Evolutionary conservation across 2,797 vertebrate species (phyloP), one percentile per base, ranked within the genome.

Genomic region (Echiichthys vipera): DNA sequence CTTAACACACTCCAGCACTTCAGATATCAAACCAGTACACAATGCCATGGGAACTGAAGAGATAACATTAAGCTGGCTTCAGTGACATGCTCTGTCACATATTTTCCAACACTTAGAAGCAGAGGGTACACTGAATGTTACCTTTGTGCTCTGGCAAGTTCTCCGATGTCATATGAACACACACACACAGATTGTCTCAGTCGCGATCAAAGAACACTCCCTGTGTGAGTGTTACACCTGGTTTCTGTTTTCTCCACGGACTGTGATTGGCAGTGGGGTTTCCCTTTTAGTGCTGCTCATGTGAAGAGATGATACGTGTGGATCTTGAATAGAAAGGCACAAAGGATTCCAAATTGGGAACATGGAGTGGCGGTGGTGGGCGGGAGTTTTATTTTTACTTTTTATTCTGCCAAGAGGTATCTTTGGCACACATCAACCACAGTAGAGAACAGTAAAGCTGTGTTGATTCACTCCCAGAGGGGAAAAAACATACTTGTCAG

Each of bases 241-340:
- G 82, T 87, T 88, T 92, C 85, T 93, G 89, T 93, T 93, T 93
- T 92, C 82, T 90, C 80, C 83, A 85, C 37, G 88, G 81, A 72
- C 81, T 66, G 78, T 79, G 64, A 79, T 76, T n/a, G 73, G 71
- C 71, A 54, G 72, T 43, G 64, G 69, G 84, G 76, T 83, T 92
- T 89, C 86, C 74, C 81, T 91, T 93, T 93, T 88, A 92, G 78
- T 30, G 87, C 65, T 90, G 80, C 83, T 93, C 91, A 90, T 86
- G 91, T 90, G 87, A 84, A 92, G 91, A 91, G 87, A 88, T 84
- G 88, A 92, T 92, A 93, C 90, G 92, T 94, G 92, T 91, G 88
- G 84, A 77, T 86, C 63, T 74, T 94, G 93, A 95, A 94, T 93
- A 92, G 90, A 91, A 56, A 25, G 20, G 64, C 77, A 93, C 93